Conservation (phyloP, 2,888 invertebrate species). For the Agonopterix alstromeriana region DNA sequence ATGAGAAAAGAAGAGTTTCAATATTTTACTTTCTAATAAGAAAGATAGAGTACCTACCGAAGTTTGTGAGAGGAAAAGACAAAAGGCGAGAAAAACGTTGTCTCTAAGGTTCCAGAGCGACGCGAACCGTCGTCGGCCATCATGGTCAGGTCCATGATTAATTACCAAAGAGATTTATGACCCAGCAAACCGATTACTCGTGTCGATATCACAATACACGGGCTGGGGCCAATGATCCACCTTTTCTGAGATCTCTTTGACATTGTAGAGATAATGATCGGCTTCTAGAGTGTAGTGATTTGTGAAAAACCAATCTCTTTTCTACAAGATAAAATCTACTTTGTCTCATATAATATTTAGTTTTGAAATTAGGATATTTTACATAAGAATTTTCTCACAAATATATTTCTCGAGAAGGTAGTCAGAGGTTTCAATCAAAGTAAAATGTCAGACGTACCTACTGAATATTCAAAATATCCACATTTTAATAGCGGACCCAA, state of each 20-base stretch:
- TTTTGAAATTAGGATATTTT: no score
- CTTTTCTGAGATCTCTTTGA: not conserved
- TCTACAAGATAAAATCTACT: no score
- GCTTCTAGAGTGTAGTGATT: not conserved
- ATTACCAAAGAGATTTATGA: slow-evolving; percentile 36
- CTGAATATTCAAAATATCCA: no score
- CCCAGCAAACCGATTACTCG: slow-evolving; percentile 23
- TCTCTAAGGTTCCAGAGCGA: slow-evolving; percentile 16
- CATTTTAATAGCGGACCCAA: no score
- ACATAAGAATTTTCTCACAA: no score
- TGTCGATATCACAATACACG: slow-evolving; percentile 26
- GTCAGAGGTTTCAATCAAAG: no score
- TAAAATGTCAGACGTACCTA: no score
- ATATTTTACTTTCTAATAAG: not conserved
- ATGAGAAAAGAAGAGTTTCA: not conserved
- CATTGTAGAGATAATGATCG: slow-evolving; percentile 10
- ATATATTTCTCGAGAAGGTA: no score
- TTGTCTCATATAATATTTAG: no score
- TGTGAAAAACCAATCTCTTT: not conserved
- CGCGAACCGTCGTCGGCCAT: slow-evolving; percentile 13
- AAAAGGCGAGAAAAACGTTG: slow-evolving; percentile 30
- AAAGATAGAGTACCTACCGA: not conserved
- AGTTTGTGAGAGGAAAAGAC: slow-evolving; percentile 6
- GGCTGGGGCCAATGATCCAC: slow-evolving; percentile 3
- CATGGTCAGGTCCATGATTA: slow-evolving; percentile 32